Evolutionary conservation across 2,888 invertebrate genomes (phyloP).

Genomic region (Dioctria linearis): DNA sequence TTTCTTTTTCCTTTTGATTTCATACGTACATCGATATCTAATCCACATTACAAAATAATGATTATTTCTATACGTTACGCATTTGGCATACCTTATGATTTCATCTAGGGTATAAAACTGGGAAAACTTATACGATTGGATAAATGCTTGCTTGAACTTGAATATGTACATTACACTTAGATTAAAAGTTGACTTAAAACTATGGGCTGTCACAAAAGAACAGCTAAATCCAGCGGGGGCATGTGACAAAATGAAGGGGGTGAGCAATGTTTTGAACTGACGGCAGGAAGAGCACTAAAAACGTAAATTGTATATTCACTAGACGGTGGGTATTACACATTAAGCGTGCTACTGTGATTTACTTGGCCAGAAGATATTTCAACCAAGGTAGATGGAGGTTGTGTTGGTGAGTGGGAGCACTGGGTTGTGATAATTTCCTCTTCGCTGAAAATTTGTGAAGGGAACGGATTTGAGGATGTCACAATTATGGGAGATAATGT

Average conservation of each 20-base stretch:
- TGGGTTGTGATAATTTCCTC: constrained; percentile 55
- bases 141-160: not conserved
- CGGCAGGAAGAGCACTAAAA: not conserved
- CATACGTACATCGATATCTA: no score
- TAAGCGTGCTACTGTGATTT: constrained; percentile 42
- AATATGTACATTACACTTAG: no score
- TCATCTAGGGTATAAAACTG: no score
- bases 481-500: constrained; percentile 64
- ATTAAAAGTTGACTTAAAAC: constrained; percentile 8
- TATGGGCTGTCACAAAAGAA: constrained; percentile 28
- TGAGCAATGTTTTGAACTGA: not conserved
- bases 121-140: not conserved
- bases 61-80: no score
- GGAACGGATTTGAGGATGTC: constrained; percentile 64
- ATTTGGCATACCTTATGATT: not conserved
- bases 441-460: constrained; percentile 60
- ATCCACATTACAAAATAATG: no score
- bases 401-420: constrained; percentile 15
- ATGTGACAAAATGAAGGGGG: not conserved
- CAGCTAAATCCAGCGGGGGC: not conserved
- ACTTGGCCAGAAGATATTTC: constrained; percentile 25
- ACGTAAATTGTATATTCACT: constrained; percentile 1
- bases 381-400: constrained; percentile 36
- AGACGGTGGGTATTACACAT: constrained; percentile 44
- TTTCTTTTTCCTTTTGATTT: no score